Base-by-base conservation (phyloP, 2,797 vertebrate genomes). In the Coccyzus lansbergi region DNA sequence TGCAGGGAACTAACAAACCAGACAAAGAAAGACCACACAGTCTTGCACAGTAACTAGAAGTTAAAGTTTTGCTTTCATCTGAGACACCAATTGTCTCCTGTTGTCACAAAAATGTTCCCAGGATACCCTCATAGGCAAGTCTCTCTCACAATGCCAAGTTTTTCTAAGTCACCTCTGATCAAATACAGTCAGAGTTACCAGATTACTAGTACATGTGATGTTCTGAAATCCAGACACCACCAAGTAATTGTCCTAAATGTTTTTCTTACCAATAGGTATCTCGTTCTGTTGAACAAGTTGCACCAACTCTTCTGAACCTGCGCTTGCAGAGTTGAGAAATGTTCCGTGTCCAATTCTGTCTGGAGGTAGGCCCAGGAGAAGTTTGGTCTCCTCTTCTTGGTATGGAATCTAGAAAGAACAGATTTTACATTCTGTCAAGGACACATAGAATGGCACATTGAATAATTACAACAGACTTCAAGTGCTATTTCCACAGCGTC, bases 301-400 rank as follows among this genome's bases (percentile, higher is more conserved):
- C 59, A 99, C 98, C 26, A 99, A 96, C 82, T 98, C 97, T 67
- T 98, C 96, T 55, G 98, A 98, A 51, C 98, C 98, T 9, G 97
- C 96, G 40, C 98, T 92, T 65, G 98, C 94, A 15, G 98, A 98
- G 34, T 88, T 97, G 64, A 98, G 97, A 83, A 99, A 99, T 10
- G 99, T 99, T 24, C 99, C 99, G 3, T 99, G 99, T 28, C 99
- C 99, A 20, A 99, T 99, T 97, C 99, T 98, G 97, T 99, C 98
- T 22, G 99, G 99, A 86, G 98, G 98, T 83, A 99, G 97, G 93
- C 98, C 97, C 92, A 99, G 94, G 80, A 99, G 98, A 95, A 99
- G 69, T 86, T 98, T 98, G 3, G 98, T 98, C 97, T 99, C 99
- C 88, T 99, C 98, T 86, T 98, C 97, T 97, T 98, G 98, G 69